phyloP scores from a whole-genome alignment of 1,140 invertebrate species.

The Cataglyphis hispanica region DNA sequence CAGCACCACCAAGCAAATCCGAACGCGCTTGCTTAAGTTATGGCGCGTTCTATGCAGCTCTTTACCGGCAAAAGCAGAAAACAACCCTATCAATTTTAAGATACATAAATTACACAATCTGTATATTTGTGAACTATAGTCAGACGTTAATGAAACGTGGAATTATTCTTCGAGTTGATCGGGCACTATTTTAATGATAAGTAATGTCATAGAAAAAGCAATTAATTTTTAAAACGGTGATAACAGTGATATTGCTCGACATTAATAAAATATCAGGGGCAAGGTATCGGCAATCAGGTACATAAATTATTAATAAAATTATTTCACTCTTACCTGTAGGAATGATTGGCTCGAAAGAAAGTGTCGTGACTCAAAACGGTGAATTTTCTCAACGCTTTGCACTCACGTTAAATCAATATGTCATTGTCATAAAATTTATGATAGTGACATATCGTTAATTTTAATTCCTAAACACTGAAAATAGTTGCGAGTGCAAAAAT shows the following conservation, averaged over 20 bases:
- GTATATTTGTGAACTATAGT: background rate
- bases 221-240: slow-evolving; percentile 12
- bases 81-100: slow-evolving; percentile 18
- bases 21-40: slow-evolving; percentile 40
- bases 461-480: slow-evolving; percentile 2
- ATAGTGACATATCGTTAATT: slow-evolving; percentile 10
- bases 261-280: background rate
- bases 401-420: background rate
- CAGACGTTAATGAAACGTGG: background rate
- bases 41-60: background rate
- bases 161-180: background rate
- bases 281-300: background rate
- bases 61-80: slow-evolving; percentile 1
- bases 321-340: slow-evolving; percentile 13
- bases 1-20: slow-evolving; percentile 50
- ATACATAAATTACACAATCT: slow-evolving; percentile 2
- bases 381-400: slow-evolving; percentile 22
- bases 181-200: background rate
- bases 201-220: background rate
- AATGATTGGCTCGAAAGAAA: background rate
- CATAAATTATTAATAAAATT: background rate
- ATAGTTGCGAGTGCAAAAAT: slow-evolving; percentile 25
- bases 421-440: background rate
- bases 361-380: background rate
- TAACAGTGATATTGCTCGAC: background rate